Evolutionary conservation across 2,888 invertebrate genomes (phyloP).

Genomic region (Plebejus anna): DNA sequence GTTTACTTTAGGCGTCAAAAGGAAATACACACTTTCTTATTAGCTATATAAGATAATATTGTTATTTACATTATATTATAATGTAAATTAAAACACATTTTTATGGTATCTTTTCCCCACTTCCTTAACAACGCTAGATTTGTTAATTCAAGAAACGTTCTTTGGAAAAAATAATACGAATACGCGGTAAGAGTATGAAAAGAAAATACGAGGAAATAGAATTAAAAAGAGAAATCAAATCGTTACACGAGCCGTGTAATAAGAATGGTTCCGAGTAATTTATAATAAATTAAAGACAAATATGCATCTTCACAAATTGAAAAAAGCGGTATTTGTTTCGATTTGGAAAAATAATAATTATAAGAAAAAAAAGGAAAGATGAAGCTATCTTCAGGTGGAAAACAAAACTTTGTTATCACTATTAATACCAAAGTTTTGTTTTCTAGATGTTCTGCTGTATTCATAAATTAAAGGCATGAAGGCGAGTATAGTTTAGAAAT

Average conservation of each 20-base stretch:
- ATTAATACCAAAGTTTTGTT: no score
- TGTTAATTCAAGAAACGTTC: neutral
- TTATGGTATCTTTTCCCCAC: neutral
- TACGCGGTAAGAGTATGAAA: neutral
- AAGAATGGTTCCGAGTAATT: neutral
- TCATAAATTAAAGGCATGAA: no score
- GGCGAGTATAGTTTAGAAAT: no score
- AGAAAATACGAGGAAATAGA: neutral
- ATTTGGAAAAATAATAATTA: no score
- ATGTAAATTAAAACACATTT: neutral
- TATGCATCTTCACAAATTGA: neutral
- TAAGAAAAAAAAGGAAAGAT: no score
- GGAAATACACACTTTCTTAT: neutral
- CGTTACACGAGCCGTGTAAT: conserved; percentile 14
- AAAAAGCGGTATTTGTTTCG: neutral
- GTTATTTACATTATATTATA: neutral
- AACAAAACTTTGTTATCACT: no score
- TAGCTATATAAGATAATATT: neutral
- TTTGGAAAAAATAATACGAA: neutral
- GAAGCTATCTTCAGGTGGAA: no score
- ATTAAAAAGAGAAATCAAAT: neutral
- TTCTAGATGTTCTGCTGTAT: no score
- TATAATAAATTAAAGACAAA: neutral
- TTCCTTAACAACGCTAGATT: neutral
- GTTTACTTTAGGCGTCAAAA: no score